Percentiles rank a stretch among this genome's conserved stretches.
phyloP scores from a whole-genome alignment of 2,888 invertebrate species.

The Mythimna lalbum region DNA sequence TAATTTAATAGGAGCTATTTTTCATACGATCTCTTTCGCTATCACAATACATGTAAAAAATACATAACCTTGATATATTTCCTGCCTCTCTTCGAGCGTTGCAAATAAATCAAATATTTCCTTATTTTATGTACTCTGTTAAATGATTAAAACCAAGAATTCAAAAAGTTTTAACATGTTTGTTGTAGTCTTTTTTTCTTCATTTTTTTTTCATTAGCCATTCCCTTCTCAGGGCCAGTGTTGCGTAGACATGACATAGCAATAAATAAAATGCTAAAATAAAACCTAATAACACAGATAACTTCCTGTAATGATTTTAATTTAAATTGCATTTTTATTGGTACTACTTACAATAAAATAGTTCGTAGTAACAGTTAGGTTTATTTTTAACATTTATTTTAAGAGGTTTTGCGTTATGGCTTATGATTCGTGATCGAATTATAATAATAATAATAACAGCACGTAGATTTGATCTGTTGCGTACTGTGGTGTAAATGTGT shows the following conservation, averaged over 20 bases:
- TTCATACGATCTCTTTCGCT: too few species aligned
- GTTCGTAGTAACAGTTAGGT: slow-evolving; percentile 3
- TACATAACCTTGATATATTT: slow-evolving; percentile 44
- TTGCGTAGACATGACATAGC: slow-evolving; percentile 14
- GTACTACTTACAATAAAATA: not conserved
- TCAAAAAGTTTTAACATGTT: not conserved
- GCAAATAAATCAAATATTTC: slow-evolving; percentile 17
- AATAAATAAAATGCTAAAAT: slow-evolving; percentile 20
- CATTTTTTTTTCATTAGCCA: slow-evolving; percentile 19
- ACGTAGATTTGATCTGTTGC: not conserved
- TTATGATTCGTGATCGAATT: not conserved
- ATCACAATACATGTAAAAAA: not conserved
- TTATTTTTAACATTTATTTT: slow-evolving; percentile 17
- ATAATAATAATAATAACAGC: not conserved
- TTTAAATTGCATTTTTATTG: slow-evolving; percentile 30
- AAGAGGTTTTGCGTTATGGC: not conserved
- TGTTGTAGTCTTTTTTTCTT: not conserved
- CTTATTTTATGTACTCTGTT: slow-evolving; percentile 1
- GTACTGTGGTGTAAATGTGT: not conserved
- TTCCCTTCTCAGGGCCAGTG: slow-evolving; percentile 56
- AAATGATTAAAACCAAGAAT: slow-evolving; percentile 9
- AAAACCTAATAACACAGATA: slow-evolving; percentile 23
- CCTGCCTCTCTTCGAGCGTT: slow-evolving; percentile 42
- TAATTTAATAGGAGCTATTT: too few species aligned
- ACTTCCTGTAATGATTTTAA: slow-evolving; percentile 49